phyloP scores from a whole-genome alignment of 2,888 invertebrate species.

The Adelphocoris suturalis region DNA sequence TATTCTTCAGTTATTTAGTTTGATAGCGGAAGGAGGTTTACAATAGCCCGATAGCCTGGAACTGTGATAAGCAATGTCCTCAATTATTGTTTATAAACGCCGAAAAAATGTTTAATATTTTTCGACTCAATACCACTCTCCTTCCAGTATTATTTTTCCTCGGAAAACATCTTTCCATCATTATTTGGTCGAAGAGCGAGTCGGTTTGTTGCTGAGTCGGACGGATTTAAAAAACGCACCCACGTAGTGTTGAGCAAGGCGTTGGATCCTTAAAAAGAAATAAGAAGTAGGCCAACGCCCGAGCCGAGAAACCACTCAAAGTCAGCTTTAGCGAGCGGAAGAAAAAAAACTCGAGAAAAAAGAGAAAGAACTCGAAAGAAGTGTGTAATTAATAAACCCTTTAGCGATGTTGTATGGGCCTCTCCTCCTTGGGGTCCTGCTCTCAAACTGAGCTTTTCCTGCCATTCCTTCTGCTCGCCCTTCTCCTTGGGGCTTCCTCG shows the following conservation, averaged over 20 bases:
- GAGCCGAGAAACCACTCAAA: constrained; percentile 64
- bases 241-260: constrained; percentile 15
- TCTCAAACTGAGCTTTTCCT: constrained; percentile 32
- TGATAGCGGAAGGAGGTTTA: no score
- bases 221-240: constrained; percentile 13
- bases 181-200: not conserved
- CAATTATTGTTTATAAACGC: no score
- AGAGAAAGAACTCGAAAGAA: constrained; percentile 52
- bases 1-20: no score
- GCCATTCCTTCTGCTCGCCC: not conserved
- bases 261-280: constrained; percentile 29
- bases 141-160: no score
- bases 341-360: constrained; percentile 4
- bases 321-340: constrained; percentile 46
- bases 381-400: constrained; percentile 69
- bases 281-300: constrained; percentile 57
- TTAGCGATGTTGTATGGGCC: constrained; percentile 50
- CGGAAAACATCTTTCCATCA: not conserved
- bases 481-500: constrained; percentile 44
- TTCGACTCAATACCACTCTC: no score
- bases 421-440: not conserved
- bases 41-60: no score
- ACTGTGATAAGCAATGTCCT: no score
- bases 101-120: no score
- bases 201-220: not conserved